These are phyloP conservation scores for Notarius lentiginosus DNA, from an alignment of 2,113 vertebrate species.

Conservation along the genomic window DNA sequence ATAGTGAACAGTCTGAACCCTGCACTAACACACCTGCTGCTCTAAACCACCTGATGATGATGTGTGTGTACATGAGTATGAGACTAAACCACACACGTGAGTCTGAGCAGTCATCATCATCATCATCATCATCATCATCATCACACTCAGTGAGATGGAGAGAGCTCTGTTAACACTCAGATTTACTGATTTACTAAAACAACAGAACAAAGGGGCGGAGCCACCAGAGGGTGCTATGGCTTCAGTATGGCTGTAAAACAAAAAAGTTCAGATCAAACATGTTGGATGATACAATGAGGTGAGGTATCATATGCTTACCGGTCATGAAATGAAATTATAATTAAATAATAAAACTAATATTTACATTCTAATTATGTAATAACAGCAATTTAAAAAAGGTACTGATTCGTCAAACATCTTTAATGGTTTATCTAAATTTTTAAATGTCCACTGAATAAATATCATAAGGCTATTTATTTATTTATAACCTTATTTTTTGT, in stretches of 20 bases:
- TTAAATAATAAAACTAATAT: not conserved
- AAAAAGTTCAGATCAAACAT: not conserved
- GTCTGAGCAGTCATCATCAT: not conserved
- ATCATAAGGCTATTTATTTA: not conserved
- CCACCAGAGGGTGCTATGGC: not conserved
- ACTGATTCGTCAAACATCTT: not conserved
- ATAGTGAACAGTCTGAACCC: not conserved
- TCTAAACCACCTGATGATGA: not conserved
- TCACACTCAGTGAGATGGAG: not conserved
- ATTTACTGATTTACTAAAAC: not conserved
- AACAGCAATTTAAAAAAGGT: not conserved
- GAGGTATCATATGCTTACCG: not conserved
- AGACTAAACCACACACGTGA: not conserved
- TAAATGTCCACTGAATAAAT: not conserved
- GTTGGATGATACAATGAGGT: not conserved
- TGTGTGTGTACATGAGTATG: not conserved
- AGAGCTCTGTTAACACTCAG: not conserved
- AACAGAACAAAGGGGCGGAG: not conserved
- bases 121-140: too few species aligned
- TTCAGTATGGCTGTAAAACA: not conserved
- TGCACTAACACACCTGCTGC: not conserved
- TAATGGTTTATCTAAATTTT: not conserved
- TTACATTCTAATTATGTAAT: not conserved
- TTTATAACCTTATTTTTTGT: not conserved
- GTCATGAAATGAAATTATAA: not conserved